Conservation (phyloP, 1,140 invertebrate species). For the Geopemphigus sp. region DNA sequence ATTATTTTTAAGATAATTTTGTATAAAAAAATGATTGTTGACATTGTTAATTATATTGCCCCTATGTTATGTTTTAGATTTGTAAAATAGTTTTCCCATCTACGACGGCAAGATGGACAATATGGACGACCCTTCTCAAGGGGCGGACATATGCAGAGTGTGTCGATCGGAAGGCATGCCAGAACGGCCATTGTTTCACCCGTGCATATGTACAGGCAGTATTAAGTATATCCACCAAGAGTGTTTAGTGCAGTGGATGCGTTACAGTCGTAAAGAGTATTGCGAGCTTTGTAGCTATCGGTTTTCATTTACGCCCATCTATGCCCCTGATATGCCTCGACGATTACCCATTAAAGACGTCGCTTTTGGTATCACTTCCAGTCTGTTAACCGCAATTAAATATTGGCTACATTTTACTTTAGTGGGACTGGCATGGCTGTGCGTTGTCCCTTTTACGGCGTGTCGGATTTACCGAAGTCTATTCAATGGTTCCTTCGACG, state of each 20-base stretch:
- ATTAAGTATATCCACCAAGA: constrained; percentile 99
- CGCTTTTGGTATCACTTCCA: constrained; percentile 81
- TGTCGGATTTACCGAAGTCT: constrained; percentile 91
- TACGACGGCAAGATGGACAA: not conserved
- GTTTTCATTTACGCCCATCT: constrained; percentile 98
- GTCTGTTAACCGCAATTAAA: constrained; percentile 84
- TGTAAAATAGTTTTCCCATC: not conserved
- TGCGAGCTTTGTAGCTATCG: constrained; percentile 97
- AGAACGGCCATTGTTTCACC: constrained; percentile 90
- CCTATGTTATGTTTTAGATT: not conserved
- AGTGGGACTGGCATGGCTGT: constrained; percentile 95
- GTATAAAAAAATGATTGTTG: not conserved
- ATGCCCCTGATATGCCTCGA: constrained; percentile 98
- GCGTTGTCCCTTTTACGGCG: constrained; percentile 94
- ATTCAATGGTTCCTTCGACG: constrained; percentile 84
- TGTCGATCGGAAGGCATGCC: constrained; percentile 88
- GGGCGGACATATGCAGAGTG: constrained; percentile 91
- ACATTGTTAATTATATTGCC: not conserved
- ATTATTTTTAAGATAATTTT: too few species aligned
- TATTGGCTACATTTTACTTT: constrained; percentile 96
- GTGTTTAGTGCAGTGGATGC: constrained; percentile 85
- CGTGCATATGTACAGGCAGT: constrained; percentile 97
- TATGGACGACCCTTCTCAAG: constrained; percentile 58
- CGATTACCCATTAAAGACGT: constrained; percentile 88
- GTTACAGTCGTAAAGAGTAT: constrained; percentile 96